A percentile compares a stretch with the other conserved stretches of the same genome.
phyloP scores from a whole-genome alignment of 2,113 vertebrate genomes.

The Geococcyx californianus region DNA sequence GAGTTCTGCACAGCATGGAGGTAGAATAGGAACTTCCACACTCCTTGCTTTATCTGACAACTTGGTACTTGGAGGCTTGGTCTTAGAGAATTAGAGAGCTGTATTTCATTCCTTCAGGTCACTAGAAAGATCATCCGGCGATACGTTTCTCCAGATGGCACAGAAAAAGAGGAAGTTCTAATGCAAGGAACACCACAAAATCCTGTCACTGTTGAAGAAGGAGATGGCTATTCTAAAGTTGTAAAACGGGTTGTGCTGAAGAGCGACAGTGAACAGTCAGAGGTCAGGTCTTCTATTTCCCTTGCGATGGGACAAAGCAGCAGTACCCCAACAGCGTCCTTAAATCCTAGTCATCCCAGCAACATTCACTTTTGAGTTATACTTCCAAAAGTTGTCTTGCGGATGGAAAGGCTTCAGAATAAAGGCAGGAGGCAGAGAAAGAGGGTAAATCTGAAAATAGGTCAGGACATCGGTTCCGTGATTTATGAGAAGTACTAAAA shows the following conservation, averaged over 20 bases:
- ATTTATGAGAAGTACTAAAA: neutral
- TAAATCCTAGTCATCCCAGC: neutral
- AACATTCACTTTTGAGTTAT: neutral
- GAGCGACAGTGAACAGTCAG: constrained; percentile 82
- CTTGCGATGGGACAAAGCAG: neutral
- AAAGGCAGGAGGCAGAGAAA: neutral
- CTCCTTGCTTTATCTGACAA: neutral
- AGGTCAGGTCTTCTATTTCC: constrained; percentile 75
- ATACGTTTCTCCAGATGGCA: constrained; percentile 84
- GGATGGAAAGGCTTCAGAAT: neutral
- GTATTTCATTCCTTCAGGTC: constrained; percentile 73
- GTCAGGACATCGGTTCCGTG: neutral
- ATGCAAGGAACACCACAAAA: constrained; percentile 83
- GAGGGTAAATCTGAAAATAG: neutral
- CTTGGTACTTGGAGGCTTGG: neutral
- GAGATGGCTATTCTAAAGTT: constrained; percentile 88
- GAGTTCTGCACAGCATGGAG: neutral
- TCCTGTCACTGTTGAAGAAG: constrained; percentile 79
- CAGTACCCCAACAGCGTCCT: neutral
- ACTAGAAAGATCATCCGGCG: constrained; percentile 92
- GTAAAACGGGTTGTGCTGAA: constrained; percentile 90
- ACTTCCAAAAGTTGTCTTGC: neutral
- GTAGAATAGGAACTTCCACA: neutral
- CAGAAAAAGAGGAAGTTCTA: constrained; percentile 84
- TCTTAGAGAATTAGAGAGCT: neutral